These are phyloP conservation scores for Oriolus oriolus DNA, from an alignment of 2,113 vertebrate genomes.

Conservation along the genomic window DNA sequence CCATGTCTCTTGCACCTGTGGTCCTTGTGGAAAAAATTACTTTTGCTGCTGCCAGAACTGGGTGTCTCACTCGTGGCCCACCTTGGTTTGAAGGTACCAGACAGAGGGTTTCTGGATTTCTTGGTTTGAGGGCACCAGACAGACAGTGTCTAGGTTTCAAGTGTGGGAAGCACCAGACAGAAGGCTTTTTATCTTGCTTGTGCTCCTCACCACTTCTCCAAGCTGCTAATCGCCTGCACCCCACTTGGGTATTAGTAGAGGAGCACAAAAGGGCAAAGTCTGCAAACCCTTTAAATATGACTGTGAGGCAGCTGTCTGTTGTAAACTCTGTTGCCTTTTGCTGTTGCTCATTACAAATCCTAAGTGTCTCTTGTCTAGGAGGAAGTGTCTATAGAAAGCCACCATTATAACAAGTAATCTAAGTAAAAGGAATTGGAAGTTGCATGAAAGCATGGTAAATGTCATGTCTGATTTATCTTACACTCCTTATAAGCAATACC, in stretches of 20 bases:
- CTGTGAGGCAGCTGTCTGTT: not conserved
- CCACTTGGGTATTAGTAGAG: not conserved
- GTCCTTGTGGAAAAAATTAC: not conserved
- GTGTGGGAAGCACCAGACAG: not conserved
- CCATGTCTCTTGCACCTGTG: rapidly evolving
- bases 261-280: not conserved
- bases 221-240: not conserved
- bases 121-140: not conserved
- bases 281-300: not conserved
- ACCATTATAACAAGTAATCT: not conserved
- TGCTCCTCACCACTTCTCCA: not conserved
- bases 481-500: not conserved
- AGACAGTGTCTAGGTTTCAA: not conserved
- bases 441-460: not conserved
- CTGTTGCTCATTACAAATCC: not conserved
- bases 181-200: not conserved
- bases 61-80: rapidly evolving
- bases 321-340: not conserved
- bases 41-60: not conserved
- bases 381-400: not conserved
- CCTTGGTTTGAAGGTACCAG: not conserved
- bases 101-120: not conserved
- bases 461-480: not conserved
- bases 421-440: not conserved
- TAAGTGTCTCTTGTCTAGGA: not conserved